phyloP scores from a whole-genome alignment of 2,797 vertebrate species.

The Pteronotus mesoamericanus region DNA sequence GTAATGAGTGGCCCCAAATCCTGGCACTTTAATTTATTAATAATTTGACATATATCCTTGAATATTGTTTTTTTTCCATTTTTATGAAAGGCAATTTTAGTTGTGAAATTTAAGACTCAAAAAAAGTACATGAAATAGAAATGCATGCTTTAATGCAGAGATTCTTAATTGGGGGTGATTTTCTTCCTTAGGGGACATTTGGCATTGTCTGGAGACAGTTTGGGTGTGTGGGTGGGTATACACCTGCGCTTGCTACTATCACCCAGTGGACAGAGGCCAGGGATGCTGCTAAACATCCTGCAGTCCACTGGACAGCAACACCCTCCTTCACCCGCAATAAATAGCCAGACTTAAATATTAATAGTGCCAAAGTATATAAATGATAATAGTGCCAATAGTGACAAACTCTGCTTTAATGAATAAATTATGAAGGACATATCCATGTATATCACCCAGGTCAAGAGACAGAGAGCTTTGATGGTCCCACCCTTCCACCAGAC shows the following conservation, averaged over 20 bases:
- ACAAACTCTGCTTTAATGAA: neutral
- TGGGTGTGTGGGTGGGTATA: neutral
- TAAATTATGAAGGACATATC: neutral
- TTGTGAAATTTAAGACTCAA: neutral
- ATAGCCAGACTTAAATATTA: neutral
- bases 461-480: neutral
- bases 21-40: neutral
- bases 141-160: neutral
- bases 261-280: neutral
- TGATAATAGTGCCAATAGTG: no score
- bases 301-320: no score
- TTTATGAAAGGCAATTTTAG: neutral
- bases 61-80: neutral
- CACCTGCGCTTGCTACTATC: rapidly evolving
- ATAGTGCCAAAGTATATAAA: neutral
- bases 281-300: neutral
- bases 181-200: neutral
- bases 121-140: neutral
- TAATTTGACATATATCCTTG: neutral
- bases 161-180: neutral
- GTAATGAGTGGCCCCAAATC: neutral
- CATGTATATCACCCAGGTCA: neutral
- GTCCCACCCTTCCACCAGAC: neutral
- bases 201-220: neutral
- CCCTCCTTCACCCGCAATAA: neutral